Evolutionary conservation across 1,140 invertebrate species (phyloP), one percentile per base, ranked within the genome.

Genomic region (Aphaenogaster rudis): DNA sequence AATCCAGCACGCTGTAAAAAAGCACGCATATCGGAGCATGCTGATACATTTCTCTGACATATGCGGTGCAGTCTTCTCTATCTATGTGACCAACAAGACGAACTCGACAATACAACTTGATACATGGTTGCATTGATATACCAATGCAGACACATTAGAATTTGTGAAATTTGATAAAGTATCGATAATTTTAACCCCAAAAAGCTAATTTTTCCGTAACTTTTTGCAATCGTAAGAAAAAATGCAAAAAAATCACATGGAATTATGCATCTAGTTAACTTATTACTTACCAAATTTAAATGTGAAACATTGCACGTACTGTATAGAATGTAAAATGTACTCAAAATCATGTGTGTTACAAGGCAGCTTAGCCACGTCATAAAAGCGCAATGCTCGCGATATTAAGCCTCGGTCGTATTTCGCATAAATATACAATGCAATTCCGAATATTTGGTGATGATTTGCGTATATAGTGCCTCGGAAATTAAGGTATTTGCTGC

Each of bases 401-500:
- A 63, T 84, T 39, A 45, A 48, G 9, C 28, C 54, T 28, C 33
- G 3, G n/a, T 80, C 42, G 13, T 39, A 71, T 21, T 57, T 48
- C 17, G 80, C 80, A 7, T 82, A 82, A 82, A 82, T 61, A 82
- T 69, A 82, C 80, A 69, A 80, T 11, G 69, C 54, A 39, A 76
- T 76, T 15, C 33, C 69, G 45, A 84, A 74, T 76, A 61, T 61
- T 36, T 54, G 42, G 42, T 48, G 54, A 84, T 84, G 54, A 76
- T 81, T 81, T 76, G 80, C 69, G n/a, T 54, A 42, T 1, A 52
- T 61, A 61, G 45, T 61, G 8, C 67, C 57, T 84, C 80, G 69
- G 80, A 84, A 84, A 84, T 84, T 84, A 84, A 84, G 54, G 69
- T 84, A 84, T 84, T 84, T 61, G 69, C 54, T 84, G 42, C 80